phyloP scores from a whole-genome alignment of 2,888 invertebrate species.

The Sipha maydis region DNA sequence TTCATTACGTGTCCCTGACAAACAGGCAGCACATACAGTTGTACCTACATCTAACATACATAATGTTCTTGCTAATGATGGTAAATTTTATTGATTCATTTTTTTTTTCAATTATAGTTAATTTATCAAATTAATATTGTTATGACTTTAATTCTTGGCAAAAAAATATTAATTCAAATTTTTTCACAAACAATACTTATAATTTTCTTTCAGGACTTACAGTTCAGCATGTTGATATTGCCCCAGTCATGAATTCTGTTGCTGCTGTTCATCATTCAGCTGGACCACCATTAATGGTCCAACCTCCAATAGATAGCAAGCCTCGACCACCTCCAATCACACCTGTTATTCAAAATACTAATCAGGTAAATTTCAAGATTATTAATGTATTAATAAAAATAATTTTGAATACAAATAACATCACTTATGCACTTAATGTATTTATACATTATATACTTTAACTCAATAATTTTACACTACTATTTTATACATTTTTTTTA shows the following conservation, averaged over 20 bases:
- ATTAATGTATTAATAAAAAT: not conserved
- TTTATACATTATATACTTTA: not conserved
- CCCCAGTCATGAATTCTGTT: constrained; percentile 51
- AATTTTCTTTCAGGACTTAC: constrained; percentile 19
- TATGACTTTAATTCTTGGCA: not conserved
- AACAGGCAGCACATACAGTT: constrained; percentile 50
- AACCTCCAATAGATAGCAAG: constrained; percentile 42
- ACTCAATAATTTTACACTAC: not conserved
- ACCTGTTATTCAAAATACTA: constrained; percentile 56
- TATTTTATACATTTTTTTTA: not conserved
- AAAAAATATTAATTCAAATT: not conserved
- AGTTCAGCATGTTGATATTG: constrained; percentile 51
- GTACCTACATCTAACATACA: constrained; percentile 49
- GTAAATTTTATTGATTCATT: constrained; percentile 4
- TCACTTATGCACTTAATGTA: not conserved
- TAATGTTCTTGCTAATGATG: constrained; percentile 32
- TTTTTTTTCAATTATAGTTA: not conserved
- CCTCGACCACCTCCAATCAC: constrained; percentile 27
- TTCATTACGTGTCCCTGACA: constrained; percentile 57
- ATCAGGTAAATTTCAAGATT: constrained; percentile 47
- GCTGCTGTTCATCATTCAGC: constrained; percentile 42
- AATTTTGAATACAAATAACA: not conserved
- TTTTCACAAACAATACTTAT: not conserved
- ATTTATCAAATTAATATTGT: not conserved
- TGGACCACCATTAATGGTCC: constrained; percentile 41